Evolutionary conservation across 2,888 invertebrate species (phyloP), one percentile per base, ranked within the genome.

Genomic region (Mythimna vitellina): DNA sequence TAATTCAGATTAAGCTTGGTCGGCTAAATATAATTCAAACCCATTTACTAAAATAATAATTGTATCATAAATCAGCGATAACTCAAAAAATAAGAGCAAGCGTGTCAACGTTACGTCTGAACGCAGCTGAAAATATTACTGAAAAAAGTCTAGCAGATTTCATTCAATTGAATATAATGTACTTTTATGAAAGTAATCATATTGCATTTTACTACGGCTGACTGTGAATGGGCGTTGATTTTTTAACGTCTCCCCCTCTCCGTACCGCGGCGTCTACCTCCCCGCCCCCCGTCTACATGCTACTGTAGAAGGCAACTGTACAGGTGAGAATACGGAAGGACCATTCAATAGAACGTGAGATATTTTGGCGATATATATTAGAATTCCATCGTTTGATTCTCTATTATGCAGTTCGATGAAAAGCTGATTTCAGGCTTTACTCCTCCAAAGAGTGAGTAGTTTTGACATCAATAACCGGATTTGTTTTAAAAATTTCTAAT

Each of bases 141-240:
- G 14, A 17, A 20, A 38, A 38, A 72, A n/a, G 20, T 8, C 0
- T 5, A 20, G 61, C 20, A n/a, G 53, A 71, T 67, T 80, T 57
- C 12, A 67, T 69, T 46, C 35, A 69, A 70, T 78, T 53, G n/a
- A 66, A 74, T 74, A 69, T 70, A 77, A 65, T 32, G 12, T 22
- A 25, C 17, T 32, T 60, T 10, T 53, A 70, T 56, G 51, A 65
- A 57, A 62, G 20, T 72, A 82, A 77, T 76, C 49, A 70, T 64
- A 82, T 69, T 70, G 69, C 69, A 74, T 69, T 78, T 70, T 63
- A 68, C 64, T 70, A 72, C 54, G 54, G 60, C 74, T 53, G 58
- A 42, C 58, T 70, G 46, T 74, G 73, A 81, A 70, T 65, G 61
- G 65, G 71, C 73, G 70, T 79, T 83, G 81, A 84, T 84, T 84